Evolutionary conservation across 1,140 invertebrate species (phyloP).

Genomic region (Zaprionus nigranus): DNA sequence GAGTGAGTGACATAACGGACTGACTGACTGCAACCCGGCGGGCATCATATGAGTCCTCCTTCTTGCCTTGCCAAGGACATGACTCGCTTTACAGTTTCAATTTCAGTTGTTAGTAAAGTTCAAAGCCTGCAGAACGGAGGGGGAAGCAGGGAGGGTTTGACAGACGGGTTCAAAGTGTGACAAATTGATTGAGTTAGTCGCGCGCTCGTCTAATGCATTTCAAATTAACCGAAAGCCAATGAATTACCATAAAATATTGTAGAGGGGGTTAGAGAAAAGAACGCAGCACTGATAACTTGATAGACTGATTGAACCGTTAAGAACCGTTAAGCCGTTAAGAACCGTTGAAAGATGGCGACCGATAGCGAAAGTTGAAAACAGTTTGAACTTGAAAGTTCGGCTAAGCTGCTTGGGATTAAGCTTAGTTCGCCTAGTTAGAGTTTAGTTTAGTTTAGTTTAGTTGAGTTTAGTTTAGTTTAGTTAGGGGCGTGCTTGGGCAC

Average conservation of each 20-base stretch:
- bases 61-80: slow-evolving; percentile 1
- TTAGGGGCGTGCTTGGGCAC: slow-evolving; percentile 41
- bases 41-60: neutral
- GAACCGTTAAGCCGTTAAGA: slow-evolving; percentile 14
- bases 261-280: neutral
- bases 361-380: neutral
- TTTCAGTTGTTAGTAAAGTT: slow-evolving; percentile 2
- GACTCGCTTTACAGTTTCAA: neutral
- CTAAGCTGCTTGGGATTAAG: neutral
- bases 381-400: neutral
- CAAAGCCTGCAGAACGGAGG: neutral
- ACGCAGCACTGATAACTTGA: neutral
- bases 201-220: slow-evolving; percentile 32
- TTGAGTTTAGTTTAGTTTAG: slow-evolving; percentile 32
- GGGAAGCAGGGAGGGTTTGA: neutral
- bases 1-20: slow-evolving; percentile 7
- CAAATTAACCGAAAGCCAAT: slow-evolving; percentile 5
- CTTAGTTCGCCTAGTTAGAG: neutral
- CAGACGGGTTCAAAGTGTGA: slow-evolving; percentile 27
- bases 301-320: slow-evolving; percentile 32
- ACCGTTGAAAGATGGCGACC: slow-evolving; percentile 44
- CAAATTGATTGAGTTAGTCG: slow-evolving; percentile 45
- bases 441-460: neutral
- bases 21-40: neutral
- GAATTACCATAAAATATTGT: slow-evolving; percentile 29